Evolutionary conservation across 2,797 vertebrate genomes (phyloP), one percentile per base, ranked within the genome.

Genomic region (Scarus forsteni): DNA sequence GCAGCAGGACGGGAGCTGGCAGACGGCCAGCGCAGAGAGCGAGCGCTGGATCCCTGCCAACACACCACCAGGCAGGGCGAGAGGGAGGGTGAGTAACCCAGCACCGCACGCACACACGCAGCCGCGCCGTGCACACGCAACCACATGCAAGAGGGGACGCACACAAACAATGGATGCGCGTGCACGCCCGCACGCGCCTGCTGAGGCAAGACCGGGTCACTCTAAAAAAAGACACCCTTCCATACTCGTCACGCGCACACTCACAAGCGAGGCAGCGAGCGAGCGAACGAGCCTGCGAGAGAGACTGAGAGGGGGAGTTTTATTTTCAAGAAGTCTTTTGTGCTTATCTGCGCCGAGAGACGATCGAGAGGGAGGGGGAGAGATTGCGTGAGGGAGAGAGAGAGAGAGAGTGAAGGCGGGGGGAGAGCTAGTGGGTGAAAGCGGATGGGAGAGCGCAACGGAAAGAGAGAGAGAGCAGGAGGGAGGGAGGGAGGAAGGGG

Each of bases 1-100:
- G 88, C 94, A 92, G 94, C 94, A 91, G 96, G 95, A 95, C 96
- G 93, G 76, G 90, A 91, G 86, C 84, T 94, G 93, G 93, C 92
- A 61, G 93, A 91, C 83, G 66, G 91, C 92, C 94, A 94, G 85
- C 80, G 16, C 63, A 95, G 96, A 91, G 91, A 91, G 84, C 85
- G 85, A 87, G 85, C 60, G 83, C 88, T 93, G 93, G 93, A 95
- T 56, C 83, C 48, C 72, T 89, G 92, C 92, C 94, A 94, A 86
- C 87, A 81, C 81, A 87, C 86, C 92, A 89, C 91, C 87, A 92
- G 91, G 92, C 91, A 90, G 75, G 86, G 85, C 68, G 92, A 93
- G 81, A 91, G 87, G 85, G 93, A 94, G 83, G 94, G 94, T 95
- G 92, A 94, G 92, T 84, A 87, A 87, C 81, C 66, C 70, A 77